These are phyloP conservation scores for Aythya baeri DNA, from an alignment of 2,113 vertebrate genomes.

Conservation along the genomic window DNA sequence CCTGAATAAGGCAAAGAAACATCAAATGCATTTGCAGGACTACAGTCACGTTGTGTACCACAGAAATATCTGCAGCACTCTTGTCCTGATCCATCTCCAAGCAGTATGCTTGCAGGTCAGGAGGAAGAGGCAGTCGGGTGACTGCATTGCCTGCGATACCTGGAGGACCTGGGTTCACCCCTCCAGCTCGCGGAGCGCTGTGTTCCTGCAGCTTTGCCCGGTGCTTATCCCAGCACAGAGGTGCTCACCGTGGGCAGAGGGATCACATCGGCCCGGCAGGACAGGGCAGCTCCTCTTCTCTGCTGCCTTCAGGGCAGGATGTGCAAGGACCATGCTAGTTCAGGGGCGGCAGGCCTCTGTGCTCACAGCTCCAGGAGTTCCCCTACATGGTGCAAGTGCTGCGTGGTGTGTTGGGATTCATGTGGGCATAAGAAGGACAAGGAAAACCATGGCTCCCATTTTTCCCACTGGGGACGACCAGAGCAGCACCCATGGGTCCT, in stretches of 20 bases:
- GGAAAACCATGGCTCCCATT: not conserved
- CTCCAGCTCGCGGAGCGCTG: not conserved
- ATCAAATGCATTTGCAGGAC: not conserved
- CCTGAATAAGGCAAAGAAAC: not conserved
- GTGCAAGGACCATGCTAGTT: not conserved
- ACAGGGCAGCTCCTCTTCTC: not conserved
- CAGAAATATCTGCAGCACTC: not conserved
- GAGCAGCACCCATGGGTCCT: not conserved
- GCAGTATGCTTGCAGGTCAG: not conserved
- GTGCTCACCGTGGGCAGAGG: fast-evolving
- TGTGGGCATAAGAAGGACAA: not conserved
- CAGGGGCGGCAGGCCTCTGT: not conserved
- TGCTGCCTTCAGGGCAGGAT: not conserved
- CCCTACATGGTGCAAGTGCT: not conserved
- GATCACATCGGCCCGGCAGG: not conserved
- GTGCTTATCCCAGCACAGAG: fast-evolving
- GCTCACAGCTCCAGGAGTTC: not conserved
- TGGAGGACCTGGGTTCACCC: not conserved
- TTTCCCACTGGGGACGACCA: not conserved
- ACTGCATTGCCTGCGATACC: not conserved
- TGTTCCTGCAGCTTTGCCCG: not conserved
- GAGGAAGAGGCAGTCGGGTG: not conserved
- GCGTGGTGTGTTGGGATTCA: not conserved
- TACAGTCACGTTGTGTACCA: fast-evolving
- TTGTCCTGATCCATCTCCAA: not conserved